Evolutionary conservation across 2,888 invertebrate species (phyloP), one percentile per base, ranked within the genome.

Genomic region (Drosophila borborema): DNA sequence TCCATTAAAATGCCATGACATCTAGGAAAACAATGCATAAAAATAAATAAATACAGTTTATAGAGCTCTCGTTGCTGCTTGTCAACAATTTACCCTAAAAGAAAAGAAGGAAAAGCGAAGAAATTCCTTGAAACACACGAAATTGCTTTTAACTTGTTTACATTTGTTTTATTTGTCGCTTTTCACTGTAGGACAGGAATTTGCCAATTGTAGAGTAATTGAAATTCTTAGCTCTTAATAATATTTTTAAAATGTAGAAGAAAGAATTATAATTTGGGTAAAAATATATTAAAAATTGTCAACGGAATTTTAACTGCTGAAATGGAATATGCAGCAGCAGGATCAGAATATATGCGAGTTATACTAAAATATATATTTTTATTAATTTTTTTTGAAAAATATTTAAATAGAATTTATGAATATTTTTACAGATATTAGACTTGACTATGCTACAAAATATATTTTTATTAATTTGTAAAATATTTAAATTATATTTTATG

Each of bases 1-100:
- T 86, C 85, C 85, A 86, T 86, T 86, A 77, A 86, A 88, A 87
- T 72, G 77, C 74, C 78, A 77, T 71, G 85, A 84, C 85, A 84
- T 72, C 74, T 80, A 80, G 43, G 73, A 80, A 84, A 84, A 84
- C 80, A 82, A 80, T 72, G 81, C 81, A 80, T 67, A 75, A 69
- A 77, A 77, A 82, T 77, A 82, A 82, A 82, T 76, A 81, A 81
- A 82, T 82, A 85, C 65, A 60, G 61, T 63, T 60, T 49, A 49
- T 2, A 7, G 8, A 31, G 41, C 4, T 34, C 51, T 34, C 51
- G 14, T 8, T n/a, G 20, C 20, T n/a, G 20, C 20, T 23, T 20
- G 18, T 43, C 43, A 8, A n/a, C 18, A 18, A 10, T 3, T 18
- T 9, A 8, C 14, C 16, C 40, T 7, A 23, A 20, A 20, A 20